Evolutionary conservation across 1,140 invertebrate genomes (phyloP).

Genomic region (Bombus sylvicola): DNA sequence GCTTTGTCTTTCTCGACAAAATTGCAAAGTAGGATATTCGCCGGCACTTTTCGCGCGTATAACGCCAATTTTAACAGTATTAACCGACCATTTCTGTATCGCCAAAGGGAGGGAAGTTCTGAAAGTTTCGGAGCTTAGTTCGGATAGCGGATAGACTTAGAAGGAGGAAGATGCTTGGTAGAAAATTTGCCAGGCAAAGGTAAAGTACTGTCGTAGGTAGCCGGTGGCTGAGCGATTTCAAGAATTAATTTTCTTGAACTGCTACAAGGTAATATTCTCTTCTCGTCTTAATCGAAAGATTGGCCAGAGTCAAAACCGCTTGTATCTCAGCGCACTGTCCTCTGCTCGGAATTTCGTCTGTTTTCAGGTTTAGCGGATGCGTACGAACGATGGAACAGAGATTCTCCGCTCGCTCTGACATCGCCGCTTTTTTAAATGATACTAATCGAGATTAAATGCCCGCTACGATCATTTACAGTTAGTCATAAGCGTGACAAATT

Average conservation of each 20-base stretch:
- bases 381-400: neutral
- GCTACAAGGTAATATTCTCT: neutral
- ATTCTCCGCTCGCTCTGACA: no score
- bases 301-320: neutral
- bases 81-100: neutral
- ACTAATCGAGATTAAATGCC: no score
- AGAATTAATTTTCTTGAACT: neutral
- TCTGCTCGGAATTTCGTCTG: neutral
- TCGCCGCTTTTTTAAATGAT: no score
- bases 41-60: neutral
- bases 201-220: neutral
- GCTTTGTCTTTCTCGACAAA: neutral
- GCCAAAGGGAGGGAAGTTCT: neutral
- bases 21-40: neutral
- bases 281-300: neutral
- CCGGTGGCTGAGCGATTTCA: neutral
- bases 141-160: neutral
- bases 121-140: neutral
- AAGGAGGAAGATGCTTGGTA: neutral
- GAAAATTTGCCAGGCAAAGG: neutral
- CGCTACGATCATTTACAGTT: no score
- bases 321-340: no score
- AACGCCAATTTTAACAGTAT: neutral
- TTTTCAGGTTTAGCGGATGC: neutral
- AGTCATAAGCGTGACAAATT: neutral